A percentile compares a stretch with the other conserved stretches of the same genome.
Conservation (phyloP, 2,113 vertebrate species). For the Calyptomena viridis region DNA sequence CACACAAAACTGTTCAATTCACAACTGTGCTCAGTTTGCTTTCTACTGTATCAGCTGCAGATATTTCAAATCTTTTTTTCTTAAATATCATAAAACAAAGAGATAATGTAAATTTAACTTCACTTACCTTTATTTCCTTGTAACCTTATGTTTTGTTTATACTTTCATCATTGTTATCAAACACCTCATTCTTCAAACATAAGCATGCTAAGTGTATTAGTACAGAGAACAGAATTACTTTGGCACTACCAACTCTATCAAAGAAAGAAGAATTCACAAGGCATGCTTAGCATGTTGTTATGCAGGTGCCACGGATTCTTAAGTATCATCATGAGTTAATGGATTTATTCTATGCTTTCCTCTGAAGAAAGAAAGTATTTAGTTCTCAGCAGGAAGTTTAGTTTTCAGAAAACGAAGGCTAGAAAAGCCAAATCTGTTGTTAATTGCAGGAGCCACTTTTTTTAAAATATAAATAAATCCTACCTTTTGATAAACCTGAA, state of each 20-base stretch:
- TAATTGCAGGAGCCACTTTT: slow-evolving; percentile 82
- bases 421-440: slow-evolving; percentile 79
- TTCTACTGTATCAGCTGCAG: not conserved
- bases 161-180: slow-evolving; percentile 59
- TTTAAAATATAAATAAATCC: slow-evolving; percentile 81
- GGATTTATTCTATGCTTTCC: slow-evolving; percentile 62
- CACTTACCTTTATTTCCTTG: slow-evolving; percentile 71
- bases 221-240: slow-evolving; percentile 74
- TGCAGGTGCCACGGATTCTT: slow-evolving; percentile 52
- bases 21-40: not conserved
- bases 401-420: slow-evolving; percentile 80
- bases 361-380: slow-evolving; percentile 72
- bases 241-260: slow-evolving; percentile 70
- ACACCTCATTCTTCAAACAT: slow-evolving; percentile 71
- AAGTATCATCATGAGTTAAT: slow-evolving; percentile 71
- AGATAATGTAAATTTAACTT: not conserved
- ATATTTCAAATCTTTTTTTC: not conserved
- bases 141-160: slow-evolving; percentile 38
- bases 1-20: not conserved
- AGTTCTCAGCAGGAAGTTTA: slow-evolving; percentile 85
- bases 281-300: slow-evolving; percentile 78
- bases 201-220: slow-evolving; percentile 85
- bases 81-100: not conserved
- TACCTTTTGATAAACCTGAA: slow-evolving; percentile 99
- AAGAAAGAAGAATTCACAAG: slow-evolving; percentile 70